Base-by-base conservation (phyloP, 2,113 vertebrate species). In the Elaphurus davidianus region DNA sequence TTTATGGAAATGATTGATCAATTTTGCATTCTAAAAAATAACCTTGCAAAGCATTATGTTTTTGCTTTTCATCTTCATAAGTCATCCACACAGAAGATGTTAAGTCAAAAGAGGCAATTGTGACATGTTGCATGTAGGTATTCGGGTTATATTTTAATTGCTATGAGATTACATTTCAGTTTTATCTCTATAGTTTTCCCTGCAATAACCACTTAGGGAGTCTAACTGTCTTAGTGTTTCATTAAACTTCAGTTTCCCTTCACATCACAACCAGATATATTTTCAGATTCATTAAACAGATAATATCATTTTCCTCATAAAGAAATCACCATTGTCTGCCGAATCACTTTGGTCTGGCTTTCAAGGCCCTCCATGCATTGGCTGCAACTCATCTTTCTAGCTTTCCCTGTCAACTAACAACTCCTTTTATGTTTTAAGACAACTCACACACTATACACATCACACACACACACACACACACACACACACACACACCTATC, bases 11-110 rank as follows among this genome's bases (percentile, higher is more conserved):
- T 88, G 57, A 78, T 79, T 55, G 79, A 93, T 83, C 67, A 40
- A 50, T 94, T 93, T 91, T 60, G 7, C 74, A 78, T 64, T 95
- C 27, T 64, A 93, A 93, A 94, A 33, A 95, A 95, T 91, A 93
- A 94, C 33, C 25, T 82, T 81, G 6, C 10, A 92, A 95, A 95
- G 33, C 79, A 78, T 87, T 76, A 11, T 85, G 15, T 84, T 91
- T 95, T 85, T 94, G 45, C 21, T 76, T 74, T 92, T 89, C 28
- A 30, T 92, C 79, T 84, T 92, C 33, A 64, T 83, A 88, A 93
- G 15, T 87, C 27, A 92, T 84, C 59, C 64, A 60, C 57, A 95
- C 50, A 88, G 30, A 96, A 3, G 25, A 23, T 87, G 40, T 43
- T 97, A 85, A 92, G 54, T 19, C 92, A 57, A 50, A 96, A 92